phyloP scores from a whole-genome alignment of 2,888 invertebrate genomes.

The Rhagonycha lutea region DNA sequence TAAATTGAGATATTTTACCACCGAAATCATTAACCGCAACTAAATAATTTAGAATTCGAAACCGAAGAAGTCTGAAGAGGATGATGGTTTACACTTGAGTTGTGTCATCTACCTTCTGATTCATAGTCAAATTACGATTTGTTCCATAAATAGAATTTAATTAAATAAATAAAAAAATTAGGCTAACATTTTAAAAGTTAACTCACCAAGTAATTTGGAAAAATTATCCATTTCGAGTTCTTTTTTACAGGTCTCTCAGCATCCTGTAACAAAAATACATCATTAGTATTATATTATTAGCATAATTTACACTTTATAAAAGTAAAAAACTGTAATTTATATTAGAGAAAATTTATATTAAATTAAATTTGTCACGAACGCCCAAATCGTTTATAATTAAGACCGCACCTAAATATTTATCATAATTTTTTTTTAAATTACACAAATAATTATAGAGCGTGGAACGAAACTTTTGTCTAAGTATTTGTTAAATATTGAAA shows the following conservation, averaged over 20 bases:
- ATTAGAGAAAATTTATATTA: not conserved
- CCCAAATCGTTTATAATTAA: not conserved
- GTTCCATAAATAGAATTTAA: not conserved
- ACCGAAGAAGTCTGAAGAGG: not conserved
- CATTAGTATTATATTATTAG: not conserved
- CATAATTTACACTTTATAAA: not conserved
- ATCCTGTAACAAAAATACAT: not conserved
- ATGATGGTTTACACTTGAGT: conserved; percentile 10
- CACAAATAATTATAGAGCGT: not conserved
- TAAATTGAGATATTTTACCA: not conserved
- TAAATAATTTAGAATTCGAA: not conserved
- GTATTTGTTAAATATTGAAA: not conserved
- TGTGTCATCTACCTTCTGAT: not conserved
- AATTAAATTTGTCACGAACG: not conserved
- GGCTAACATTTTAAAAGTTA: not conserved
- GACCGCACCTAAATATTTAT: not conserved
- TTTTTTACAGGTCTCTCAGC: not conserved
- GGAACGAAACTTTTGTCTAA: not conserved
- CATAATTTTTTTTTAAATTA: not conserved
- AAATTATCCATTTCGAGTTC: not conserved
- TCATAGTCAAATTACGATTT: not conserved
- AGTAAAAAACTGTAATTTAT: not conserved
- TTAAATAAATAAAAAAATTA: not conserved
- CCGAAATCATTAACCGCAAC: conserved; percentile 1
- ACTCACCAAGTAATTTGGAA: conserved; percentile 1